Percentiles rank a stretch among this genome's conserved stretches.
phyloP scores from a whole-genome alignment of 2,888 invertebrate species.

The Sarcophaga rosellei region DNA sequence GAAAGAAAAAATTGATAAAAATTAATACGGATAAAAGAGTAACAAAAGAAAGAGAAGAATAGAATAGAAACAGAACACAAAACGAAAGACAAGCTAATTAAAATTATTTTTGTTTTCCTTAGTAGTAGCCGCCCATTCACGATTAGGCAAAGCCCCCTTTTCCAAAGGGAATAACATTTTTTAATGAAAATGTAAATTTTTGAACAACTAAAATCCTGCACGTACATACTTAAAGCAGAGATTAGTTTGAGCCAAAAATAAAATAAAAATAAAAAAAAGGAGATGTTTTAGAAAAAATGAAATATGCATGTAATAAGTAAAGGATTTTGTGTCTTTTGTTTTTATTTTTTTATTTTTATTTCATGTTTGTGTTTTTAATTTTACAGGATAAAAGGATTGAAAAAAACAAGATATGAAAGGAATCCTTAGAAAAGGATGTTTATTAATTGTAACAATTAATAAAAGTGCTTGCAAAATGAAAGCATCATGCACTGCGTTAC shows the following conservation, averaged over 20 bases:
- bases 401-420: neutral
- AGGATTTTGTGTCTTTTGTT: slow-evolving; percentile 26
- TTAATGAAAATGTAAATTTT: slow-evolving; percentile 55
- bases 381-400: neutral
- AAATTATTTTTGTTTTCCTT: slow-evolving; percentile 48
- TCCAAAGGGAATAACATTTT: slow-evolving; percentile 37
- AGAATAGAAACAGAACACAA: neutral
- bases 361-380: neutral
- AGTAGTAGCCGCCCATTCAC: slow-evolving; percentile 5
- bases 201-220: slow-evolving; percentile 42
- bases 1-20: slow-evolving; percentile 18
- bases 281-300: neutral
- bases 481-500: slow-evolving; percentile 19
- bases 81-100: slow-evolving; percentile 56
- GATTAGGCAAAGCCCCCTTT: slow-evolving; percentile 13
- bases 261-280: neutral
- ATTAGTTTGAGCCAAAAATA: slow-evolving; percentile 28
- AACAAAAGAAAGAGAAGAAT: neutral
- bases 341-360: neutral
- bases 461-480: slow-evolving; percentile 47
- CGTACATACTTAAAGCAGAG: slow-evolving; percentile 43
- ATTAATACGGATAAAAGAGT: neutral
- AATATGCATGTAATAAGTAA: slow-evolving; percentile 48
- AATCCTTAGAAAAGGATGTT: slow-evolving; percentile 35
- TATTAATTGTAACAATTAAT: slow-evolving; percentile 60